Conservation (phyloP, 2,113 vertebrate genomes). For the Ophiodon elongatus region DNA sequence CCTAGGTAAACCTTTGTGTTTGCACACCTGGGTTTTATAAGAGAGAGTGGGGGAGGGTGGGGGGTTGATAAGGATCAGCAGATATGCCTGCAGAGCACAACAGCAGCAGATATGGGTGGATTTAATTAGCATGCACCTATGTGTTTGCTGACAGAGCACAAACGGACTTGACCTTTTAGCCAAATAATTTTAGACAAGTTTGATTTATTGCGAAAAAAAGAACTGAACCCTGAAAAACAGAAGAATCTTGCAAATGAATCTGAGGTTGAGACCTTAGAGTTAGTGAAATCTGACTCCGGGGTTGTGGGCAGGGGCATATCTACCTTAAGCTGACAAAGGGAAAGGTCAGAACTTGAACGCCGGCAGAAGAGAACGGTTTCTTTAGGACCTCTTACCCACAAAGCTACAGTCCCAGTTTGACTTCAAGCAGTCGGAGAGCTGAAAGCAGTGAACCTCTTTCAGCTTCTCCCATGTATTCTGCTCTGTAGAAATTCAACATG, state of each 20-base stretch:
- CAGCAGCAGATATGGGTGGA: constrained; percentile 52
- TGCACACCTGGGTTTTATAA: constrained; percentile 81
- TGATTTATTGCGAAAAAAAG: constrained; percentile 14
- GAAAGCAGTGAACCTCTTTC: constrained; percentile 10
- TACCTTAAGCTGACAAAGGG: constrained; percentile 52
- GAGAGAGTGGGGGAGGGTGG: constrained; percentile 39
- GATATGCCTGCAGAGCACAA: constrained; percentile 58
- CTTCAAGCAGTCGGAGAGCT: not conserved
- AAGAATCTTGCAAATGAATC: constrained; percentile 36
- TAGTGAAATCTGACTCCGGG: constrained; percentile 55
- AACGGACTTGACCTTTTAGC: constrained; percentile 48
- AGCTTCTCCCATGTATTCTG: constrained; percentile 23
- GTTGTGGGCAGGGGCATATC: constrained; percentile 21
- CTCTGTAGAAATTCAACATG: constrained; percentile 62
- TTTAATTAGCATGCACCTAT: constrained; percentile 38
- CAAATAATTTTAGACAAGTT: constrained; percentile 37
- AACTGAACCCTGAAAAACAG: constrained; percentile 22
- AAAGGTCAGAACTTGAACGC: constrained; percentile 59
- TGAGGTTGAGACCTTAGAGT: constrained; percentile 49
- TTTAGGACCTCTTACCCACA: constrained; percentile 33
- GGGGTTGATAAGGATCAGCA: constrained; percentile 59
- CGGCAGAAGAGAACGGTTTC: constrained; percentile 36
- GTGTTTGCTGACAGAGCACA: constrained; percentile 74
- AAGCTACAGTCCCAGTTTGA: constrained; percentile 20
- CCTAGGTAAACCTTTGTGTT: constrained; percentile 76